Percentiles rank a stretch among this genome's conserved stretches.
Evolutionary conservation across 2,797 vertebrate genomes (phyloP).

Genomic region (Sebastiscus albofasciatus): DNA sequence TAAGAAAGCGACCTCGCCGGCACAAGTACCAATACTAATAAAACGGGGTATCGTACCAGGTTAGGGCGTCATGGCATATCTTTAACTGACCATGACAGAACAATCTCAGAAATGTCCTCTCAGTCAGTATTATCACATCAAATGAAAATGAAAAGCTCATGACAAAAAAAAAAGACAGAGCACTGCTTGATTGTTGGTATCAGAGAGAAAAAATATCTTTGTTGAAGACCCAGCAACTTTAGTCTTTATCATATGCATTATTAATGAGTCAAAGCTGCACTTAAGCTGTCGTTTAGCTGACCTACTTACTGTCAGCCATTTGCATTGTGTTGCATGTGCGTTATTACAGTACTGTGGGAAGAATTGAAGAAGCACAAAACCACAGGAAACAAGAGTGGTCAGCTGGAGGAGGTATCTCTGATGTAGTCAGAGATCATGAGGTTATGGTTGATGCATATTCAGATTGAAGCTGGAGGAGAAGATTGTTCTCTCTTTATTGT

Average conservation of each 20-base stretch:
- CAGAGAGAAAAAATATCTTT: conserved; percentile 44
- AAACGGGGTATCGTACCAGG: no score
- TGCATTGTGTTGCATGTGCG: conserved; percentile 57
- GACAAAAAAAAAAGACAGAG: not conserved
- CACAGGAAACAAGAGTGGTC: conserved; percentile 32
- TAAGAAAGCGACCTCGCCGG: no score
- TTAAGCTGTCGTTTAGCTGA: conserved; percentile 74
- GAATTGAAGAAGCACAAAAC: not conserved
- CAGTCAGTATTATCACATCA: not conserved
- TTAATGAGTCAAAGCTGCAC: conserved; percentile 70
- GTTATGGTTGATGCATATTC: not conserved
- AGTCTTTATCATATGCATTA: conserved; percentile 69
- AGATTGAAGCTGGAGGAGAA: not conserved
- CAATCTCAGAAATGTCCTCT: not conserved
- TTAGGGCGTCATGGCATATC: not conserved
- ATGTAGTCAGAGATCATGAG: not conserved
- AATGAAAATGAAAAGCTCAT: not conserved
- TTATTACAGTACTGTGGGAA: conserved; percentile 12
- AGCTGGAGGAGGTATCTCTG: not conserved
- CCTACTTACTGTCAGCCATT: conserved; percentile 68
- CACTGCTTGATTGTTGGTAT: conserved; percentile 18
- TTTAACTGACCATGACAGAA: not conserved
- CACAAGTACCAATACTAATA: no score
- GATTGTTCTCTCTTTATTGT: not conserved
- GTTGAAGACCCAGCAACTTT: conserved; percentile 53